A percentile compares a stretch with the other conserved stretches of the same genome.
These are phyloP conservation scores for Limnephilus auricula DNA, from an alignment of 2,888 invertebrate species.

Conservation along the genomic window DNA sequence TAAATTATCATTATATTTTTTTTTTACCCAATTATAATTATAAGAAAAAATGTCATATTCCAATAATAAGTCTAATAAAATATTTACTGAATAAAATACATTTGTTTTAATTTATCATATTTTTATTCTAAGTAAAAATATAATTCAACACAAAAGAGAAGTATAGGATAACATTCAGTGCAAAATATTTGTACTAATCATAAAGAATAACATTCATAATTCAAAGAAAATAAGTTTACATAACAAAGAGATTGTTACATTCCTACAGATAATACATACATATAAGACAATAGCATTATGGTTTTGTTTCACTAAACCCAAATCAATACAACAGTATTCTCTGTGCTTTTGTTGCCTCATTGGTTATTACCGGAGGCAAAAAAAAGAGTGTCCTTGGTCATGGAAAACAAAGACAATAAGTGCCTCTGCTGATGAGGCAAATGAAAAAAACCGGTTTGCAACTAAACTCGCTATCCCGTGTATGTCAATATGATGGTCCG, in stretches of 20 bases:
- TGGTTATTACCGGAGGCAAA: not conserved
- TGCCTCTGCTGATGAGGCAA: too few relatives aligned
- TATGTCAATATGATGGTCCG: too few relatives aligned
- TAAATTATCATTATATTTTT: not conserved
- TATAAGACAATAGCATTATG: not conserved
- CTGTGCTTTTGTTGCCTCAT: not conserved
- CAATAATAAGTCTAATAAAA: constrained; percentile 67
- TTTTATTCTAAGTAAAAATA: constrained; percentile 22
- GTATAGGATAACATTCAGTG: not conserved
- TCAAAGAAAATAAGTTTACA: not conserved
- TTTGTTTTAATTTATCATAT: constrained; percentile 31
- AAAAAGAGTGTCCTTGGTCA: not conserved
- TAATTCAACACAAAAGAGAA: not conserved
- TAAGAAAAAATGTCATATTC: constrained; percentile 51
- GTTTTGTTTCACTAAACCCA: not conserved
- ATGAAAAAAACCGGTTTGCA: too few relatives aligned
- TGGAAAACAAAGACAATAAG: not conserved
- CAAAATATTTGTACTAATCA: not conserved
- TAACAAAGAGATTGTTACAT: not conserved
- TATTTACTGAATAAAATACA: constrained; percentile 60
- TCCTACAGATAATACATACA: not conserved
- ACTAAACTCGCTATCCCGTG: too few relatives aligned
- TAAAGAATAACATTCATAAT: not conserved
- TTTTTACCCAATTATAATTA: not conserved
- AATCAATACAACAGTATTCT: not conserved